Conservation (phyloP, 2,888 invertebrate genomes). For the Seira ritae region DNA sequence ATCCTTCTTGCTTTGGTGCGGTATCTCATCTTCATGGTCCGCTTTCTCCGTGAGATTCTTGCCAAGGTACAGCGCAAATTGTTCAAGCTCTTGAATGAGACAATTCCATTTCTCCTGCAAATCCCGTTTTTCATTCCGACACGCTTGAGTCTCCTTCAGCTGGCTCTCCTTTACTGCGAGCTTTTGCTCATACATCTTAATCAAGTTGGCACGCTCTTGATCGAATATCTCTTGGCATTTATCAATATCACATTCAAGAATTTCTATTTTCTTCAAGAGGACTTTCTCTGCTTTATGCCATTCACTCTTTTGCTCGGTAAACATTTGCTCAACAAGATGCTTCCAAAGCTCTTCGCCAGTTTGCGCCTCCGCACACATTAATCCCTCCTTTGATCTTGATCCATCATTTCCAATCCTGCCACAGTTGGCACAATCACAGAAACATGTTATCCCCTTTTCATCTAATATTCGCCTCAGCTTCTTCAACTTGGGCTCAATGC, state of each 20-base stretch:
- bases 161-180: constrained; percentile 79
- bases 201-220: constrained; percentile 63
- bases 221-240: constrained; percentile 67
- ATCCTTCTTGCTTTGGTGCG: neutral
- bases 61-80: constrained; percentile 67
- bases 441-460: constrained; percentile 43
- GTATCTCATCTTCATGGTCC: neutral
- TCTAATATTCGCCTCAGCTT: constrained; percentile 55
- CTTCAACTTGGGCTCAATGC: constrained; percentile 67
- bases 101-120: constrained; percentile 72
- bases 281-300: constrained; percentile 67
- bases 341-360: constrained; percentile 66
- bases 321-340: constrained; percentile 63
- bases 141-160: constrained; percentile 75
- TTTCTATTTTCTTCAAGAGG: constrained; percentile 68
- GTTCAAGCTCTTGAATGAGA: constrained; percentile 69
- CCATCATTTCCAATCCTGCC: constrained; percentile 47
- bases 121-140: constrained; percentile 65
- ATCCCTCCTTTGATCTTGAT: constrained; percentile 41
- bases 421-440: constrained; percentile 53
- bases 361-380: constrained; percentile 44
- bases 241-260: constrained; percentile 71
- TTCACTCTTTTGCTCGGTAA: constrained; percentile 59
- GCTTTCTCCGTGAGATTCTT: constrained; percentile 54
- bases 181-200: constrained; percentile 73